These are phyloP conservation scores for Rhizoglyphus robini DNA, from an alignment of 1,140 invertebrate genomes.

Conservation along the genomic window DNA sequence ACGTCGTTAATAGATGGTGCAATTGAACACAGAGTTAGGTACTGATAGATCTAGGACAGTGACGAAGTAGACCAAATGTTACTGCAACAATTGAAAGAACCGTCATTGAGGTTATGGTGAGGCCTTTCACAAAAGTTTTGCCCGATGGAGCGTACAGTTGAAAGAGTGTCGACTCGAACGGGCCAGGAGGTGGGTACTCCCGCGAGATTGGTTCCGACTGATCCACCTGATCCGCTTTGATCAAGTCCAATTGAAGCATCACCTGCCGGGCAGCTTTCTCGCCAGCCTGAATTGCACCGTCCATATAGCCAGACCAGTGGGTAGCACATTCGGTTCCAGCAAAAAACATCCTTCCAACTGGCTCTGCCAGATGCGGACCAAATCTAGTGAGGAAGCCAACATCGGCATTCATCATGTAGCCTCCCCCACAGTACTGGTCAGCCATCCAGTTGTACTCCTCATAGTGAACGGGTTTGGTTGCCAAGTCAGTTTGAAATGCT, in stretches of 20 bases:
- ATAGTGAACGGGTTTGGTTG: slow-evolving; percentile 27
- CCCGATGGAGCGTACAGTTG: slow-evolving; percentile 7
- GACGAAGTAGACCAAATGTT: too few relatives aligned
- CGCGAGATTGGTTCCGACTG: slow-evolving; percentile 22
- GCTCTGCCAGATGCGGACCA: slow-evolving; percentile 31
- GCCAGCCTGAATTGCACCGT: slow-evolving; percentile 37
- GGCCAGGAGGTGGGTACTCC: slow-evolving; percentile 9
- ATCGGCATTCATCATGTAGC: slow-evolving; percentile 33
- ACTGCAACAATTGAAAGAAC: too few relatives aligned
- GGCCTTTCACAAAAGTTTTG: not conserved
- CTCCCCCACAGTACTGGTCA: slow-evolving; percentile 37
- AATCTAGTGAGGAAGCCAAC: slow-evolving; percentile 35
- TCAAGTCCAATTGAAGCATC: slow-evolving; percentile 23
- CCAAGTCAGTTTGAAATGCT: slow-evolving; percentile 20
- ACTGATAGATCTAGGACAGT: too few relatives aligned
- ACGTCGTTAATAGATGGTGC: too few relatives aligned
- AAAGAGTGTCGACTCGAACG: not conserved
- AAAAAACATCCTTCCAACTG: slow-evolving; percentile 33
- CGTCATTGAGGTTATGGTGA: not conserved
- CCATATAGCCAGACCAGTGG: slow-evolving; percentile 39
- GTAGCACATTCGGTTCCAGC: slow-evolving; percentile 40
- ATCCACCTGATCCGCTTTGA: slow-evolving; percentile 23
- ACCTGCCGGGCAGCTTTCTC: slow-evolving; percentile 36
- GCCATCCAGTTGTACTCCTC: slow-evolving; percentile 36
- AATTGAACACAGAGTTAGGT: too few relatives aligned